phyloP scores from a whole-genome alignment of 2,113 vertebrate genomes.

The Protomyctophum bolini region DNA sequence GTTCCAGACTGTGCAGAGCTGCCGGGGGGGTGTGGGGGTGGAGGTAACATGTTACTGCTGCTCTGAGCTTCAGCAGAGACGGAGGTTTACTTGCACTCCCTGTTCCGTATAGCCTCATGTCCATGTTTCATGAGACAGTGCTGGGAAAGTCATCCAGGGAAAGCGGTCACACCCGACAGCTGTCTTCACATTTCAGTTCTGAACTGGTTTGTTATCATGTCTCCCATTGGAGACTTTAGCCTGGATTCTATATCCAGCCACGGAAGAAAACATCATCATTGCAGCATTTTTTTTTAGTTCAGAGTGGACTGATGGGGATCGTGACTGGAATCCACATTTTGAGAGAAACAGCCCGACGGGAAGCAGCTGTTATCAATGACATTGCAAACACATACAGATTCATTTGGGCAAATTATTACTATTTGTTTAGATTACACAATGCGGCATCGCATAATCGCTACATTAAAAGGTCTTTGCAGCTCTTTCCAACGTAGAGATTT shows the following conservation, averaged over 20 bases:
- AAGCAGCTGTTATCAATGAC: not conserved
- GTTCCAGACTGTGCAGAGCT: conserved; percentile 60
- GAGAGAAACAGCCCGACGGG: not conserved
- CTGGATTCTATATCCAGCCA: conserved; percentile 33
- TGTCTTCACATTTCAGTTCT: conserved; percentile 60
- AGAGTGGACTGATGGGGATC: conserved; percentile 9
- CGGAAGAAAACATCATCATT: conserved; percentile 39
- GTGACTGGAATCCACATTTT: conserved; percentile 3
- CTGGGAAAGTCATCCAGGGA: conserved; percentile 68
- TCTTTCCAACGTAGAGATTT: not conserved
- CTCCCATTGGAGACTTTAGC: conserved; percentile 36
- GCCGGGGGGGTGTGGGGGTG: conserved; percentile 29
- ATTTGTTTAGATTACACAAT: no score
- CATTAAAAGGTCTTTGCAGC: not conserved
- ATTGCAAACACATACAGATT: no score
- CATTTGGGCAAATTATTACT: no score
- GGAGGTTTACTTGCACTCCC: conserved; percentile 45
- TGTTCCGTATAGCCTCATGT: conserved; percentile 39
- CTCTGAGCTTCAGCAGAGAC: conserved; percentile 55
- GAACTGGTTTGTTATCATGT: conserved; percentile 58
- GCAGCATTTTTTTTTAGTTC: conserved; percentile 22
- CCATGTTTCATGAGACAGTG: conserved; percentile 62
- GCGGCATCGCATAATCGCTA: not conserved
- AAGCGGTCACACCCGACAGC: conserved; percentile 67
- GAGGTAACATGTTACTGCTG: not conserved